Percentiles rank a stretch among this genome's conserved stretches.
Evolutionary conservation across 2,888 invertebrate species (phyloP).

Genomic region (Torymus auratus): DNA sequence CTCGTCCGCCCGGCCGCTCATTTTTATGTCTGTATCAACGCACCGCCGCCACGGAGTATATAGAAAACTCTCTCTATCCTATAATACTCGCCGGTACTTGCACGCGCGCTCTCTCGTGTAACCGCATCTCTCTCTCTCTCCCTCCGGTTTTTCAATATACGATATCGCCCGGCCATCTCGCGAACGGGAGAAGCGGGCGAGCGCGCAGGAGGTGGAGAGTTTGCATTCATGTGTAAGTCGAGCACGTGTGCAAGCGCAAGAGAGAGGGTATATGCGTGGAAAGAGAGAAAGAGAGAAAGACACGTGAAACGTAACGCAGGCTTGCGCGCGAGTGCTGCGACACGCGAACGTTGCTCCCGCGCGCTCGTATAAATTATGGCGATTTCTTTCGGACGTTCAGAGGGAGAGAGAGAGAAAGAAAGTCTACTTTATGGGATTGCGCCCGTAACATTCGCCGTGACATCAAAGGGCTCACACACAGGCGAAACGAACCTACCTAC

Average conservation of each 20-base stretch:
- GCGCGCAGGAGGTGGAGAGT: background rate
- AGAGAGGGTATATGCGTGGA: constrained; percentile 9
- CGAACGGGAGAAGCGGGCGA: background rate
- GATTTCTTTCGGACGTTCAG: constrained; percentile 71
- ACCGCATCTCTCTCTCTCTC: background rate
- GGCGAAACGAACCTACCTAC: constrained; percentile 46
- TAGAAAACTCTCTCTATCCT: too few relatives aligned
- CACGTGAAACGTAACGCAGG: constrained; percentile 61
- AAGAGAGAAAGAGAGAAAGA: background rate
- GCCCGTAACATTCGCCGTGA: constrained; percentile 71
- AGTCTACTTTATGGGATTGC: constrained; percentile 74
- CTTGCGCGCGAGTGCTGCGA: constrained; percentile 59
- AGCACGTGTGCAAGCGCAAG: constrained; percentile 24
- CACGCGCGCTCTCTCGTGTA: background rate
- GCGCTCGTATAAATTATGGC: constrained; percentile 72
- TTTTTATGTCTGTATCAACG: constrained; percentile 35
- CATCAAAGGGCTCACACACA: constrained; percentile 70
- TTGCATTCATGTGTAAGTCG: constrained; percentile 34
- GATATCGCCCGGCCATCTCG: too few relatives aligned
- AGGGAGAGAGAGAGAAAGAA: constrained; percentile 23
- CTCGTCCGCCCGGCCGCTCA: background rate
- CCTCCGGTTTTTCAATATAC: background rate
- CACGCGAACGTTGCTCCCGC: constrained; percentile 74
- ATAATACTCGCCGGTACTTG: too few relatives aligned
- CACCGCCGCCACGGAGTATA: background rate